Evolutionary conservation across 1,140 invertebrate species (phyloP), one percentile per base, ranked within the genome.

Genomic region (Pogonus chalceus): DNA sequence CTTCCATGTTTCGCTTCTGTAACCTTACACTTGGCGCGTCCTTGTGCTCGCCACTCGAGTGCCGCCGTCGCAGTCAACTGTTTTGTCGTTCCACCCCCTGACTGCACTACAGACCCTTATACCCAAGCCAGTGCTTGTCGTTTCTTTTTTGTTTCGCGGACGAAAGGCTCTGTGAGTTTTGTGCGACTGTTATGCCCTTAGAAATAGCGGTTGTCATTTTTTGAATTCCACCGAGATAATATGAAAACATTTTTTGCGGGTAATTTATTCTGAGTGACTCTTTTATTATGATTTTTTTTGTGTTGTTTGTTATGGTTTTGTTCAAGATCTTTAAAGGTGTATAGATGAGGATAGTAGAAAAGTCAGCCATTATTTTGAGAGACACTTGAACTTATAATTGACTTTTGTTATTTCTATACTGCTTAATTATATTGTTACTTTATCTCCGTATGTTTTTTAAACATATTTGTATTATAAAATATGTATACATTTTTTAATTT

Each of bases 201-300:
- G 18, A 43, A 43, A 4, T 7, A 10, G 3, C 18, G 7, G 37
- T 43, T 43, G 37, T 43, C 18, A 9, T 43, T 43, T 43, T 43
- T 43, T 12, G 18, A 43, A 43, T 12, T 12, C 18, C 37, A 3
- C 7, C 37, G 37, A 43, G 37, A 12, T 43, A 43, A 43, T 43
- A 43, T 43, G 37, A 43, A 43, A 43, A 43, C 37, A 43, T 43
- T 43, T 43, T 43, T 43, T 43, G 18, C 37, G 37, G 37, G 37
- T 43, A 43, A 43, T 43, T 43, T 43, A 43, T 43, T 43, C 18
- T 16, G 18, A 43, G 37, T 43, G 37, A 43, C 37, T 43, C 37
- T 43, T 43, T 9, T 43, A 31, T 31, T 4, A 31, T 14, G 4
- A 4, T 4, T 14, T 43, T 43, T 43, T 43, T 43, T 43, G 37